Evolutionary conservation across 2,113 vertebrate species (phyloP), one percentile per base, ranked within the genome.

Genomic region (Bettongia penicillata): DNA sequence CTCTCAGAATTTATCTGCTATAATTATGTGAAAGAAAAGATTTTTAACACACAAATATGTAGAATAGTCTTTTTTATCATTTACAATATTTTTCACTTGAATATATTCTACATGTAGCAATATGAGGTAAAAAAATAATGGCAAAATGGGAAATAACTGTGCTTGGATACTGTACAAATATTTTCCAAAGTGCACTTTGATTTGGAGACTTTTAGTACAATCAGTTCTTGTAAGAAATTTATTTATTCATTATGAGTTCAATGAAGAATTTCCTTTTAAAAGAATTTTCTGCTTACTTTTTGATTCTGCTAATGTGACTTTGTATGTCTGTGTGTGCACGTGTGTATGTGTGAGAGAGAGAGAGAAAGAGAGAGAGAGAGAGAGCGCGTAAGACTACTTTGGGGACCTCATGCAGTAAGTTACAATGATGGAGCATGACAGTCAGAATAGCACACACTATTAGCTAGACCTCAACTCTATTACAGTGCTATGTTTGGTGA

Each of bases 361-460:
- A 97, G 96, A 48, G 48, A 48, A 3, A 97, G 98, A 97, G 96
- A 97, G 98, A 97, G 96, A 48, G 48, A 48, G 48, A 48, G 48
- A 97, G 98, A 97, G 96, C 97, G 96, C 98, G 98, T 92, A 98
- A 98, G 98, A 96, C 98, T 98, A 98, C 98, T 99, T 99, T 99
- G 98, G 99, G 98, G 99, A 99, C 98, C 98, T 98, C 97, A 91
- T 98, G 98, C 98, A 98, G 98, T 99, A 99, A 99, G 99, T 99
- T 99, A 99, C 99, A 99, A 98, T 99, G 99, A 99, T 99, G 98
- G 99, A 99, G 99, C 98, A 99, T 99, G 99, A 99, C 99, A 99
- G 99, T 99, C 99, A 99, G 98, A 99, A 99, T 99, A 99, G 99
- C 98, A 98, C 98, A 99, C 98, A 94, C 99, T 99, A 99, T 99